phyloP scores from a whole-genome alignment of 2,113 vertebrate genomes.

The Lycocorax pyrrhopterus region DNA sequence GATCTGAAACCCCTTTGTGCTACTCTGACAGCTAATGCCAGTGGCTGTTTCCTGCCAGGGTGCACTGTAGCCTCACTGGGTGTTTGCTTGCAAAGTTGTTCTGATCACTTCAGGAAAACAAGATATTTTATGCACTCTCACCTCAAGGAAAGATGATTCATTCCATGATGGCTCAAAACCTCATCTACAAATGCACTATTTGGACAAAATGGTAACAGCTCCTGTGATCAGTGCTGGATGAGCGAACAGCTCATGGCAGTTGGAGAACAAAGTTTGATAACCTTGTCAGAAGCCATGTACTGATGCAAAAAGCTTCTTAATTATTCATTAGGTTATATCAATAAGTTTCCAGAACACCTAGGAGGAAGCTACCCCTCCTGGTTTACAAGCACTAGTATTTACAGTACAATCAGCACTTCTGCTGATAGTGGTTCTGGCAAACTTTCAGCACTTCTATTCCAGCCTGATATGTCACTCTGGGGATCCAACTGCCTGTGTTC shows the following conservation, averaged over 20 bases:
- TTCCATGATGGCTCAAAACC: not conserved
- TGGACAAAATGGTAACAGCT: not conserved
- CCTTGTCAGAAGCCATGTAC: not conserved
- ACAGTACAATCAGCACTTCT: not conserved
- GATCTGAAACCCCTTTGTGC: not conserved
- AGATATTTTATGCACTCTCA: not conserved
- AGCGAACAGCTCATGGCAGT: not conserved
- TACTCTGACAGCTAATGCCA: not conserved
- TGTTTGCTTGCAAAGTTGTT: not conserved
- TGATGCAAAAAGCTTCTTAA: not conserved
- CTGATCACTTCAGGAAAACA: not conserved
- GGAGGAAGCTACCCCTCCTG: not conserved
- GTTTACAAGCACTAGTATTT: not conserved
- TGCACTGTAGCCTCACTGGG: not conserved
- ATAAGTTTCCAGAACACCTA: not conserved
- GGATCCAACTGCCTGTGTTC: not conserved
- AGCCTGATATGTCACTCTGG: not conserved
- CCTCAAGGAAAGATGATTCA: not conserved
- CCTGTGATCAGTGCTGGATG: not conserved
- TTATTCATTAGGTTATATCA: not conserved
- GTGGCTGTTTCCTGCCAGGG: not conserved
- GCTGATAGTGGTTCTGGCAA: not conserved
- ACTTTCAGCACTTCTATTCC: not conserved
- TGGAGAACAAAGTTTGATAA: not conserved
- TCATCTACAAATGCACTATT: not conserved